A percentile compares a stretch with the other conserved stretches of the same genome.
These are phyloP conservation scores for Suillia variegata DNA, from an alignment of 2,888 invertebrate genomes.

Conservation along the genomic window DNA sequence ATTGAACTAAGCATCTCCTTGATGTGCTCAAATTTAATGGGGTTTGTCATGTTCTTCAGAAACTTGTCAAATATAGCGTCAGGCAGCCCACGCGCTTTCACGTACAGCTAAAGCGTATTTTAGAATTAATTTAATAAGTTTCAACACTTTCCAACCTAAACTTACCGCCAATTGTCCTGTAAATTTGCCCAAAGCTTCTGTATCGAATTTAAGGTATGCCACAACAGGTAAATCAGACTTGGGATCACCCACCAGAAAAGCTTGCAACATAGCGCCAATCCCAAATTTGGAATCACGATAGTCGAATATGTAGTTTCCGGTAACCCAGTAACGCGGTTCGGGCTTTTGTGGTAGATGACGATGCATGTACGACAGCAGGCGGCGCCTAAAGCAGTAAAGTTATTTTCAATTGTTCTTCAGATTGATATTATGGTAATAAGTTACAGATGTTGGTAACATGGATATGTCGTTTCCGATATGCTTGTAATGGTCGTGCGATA, in stretches of 20 bases:
- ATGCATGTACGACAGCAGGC: slow-evolving; percentile 69
- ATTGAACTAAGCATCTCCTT: slow-evolving; percentile 61
- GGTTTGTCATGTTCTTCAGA: slow-evolving; percentile 62
- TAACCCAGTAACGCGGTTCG: slow-evolving; percentile 67
- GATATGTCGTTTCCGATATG: slow-evolving; percentile 70
- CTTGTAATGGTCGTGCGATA: slow-evolving; percentile 75
- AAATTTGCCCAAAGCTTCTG: slow-evolving; percentile 65
- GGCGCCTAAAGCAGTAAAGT: slow-evolving; percentile 62
- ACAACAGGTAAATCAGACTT: slow-evolving; percentile 71
- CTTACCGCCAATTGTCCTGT: slow-evolving; percentile 66
- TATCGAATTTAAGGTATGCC: slow-evolving; percentile 65
- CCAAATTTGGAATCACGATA: slow-evolving; percentile 69
- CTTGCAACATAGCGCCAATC: slow-evolving; percentile 67
- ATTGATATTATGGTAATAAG: slow-evolving; percentile 44
- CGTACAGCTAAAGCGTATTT: slow-evolving; percentile 68
- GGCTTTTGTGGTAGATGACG: slow-evolving; percentile 68
- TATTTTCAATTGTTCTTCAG: neutral
- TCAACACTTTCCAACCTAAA: too few species aligned
- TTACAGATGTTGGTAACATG: slow-evolving; percentile 72
- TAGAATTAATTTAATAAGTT: slow-evolving; percentile 22
- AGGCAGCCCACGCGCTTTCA: slow-evolving; percentile 63
- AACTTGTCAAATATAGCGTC: slow-evolving; percentile 63
- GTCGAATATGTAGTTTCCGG: slow-evolving; percentile 75
- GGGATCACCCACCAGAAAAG: slow-evolving; percentile 70
- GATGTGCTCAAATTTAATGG: slow-evolving; percentile 65